Base-by-base conservation (phyloP, 1,140 invertebrate genomes). In the Camponotus floridanus region DNA sequence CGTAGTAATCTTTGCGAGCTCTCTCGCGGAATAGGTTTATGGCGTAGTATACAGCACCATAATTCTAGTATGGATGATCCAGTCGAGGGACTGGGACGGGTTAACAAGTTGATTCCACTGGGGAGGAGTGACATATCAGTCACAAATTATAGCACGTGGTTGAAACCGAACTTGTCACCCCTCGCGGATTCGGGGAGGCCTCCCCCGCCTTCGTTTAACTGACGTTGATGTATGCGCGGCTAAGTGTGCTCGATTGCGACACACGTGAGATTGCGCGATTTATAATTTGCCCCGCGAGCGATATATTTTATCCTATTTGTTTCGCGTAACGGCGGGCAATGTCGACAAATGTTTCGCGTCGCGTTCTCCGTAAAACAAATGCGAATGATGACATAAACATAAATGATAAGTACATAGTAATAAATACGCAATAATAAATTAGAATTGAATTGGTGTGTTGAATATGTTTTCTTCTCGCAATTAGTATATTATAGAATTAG, bases 141-240 rank as follows among this genome's bases (percentile, higher is more conserved):
- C 76, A 71, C 51, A 86, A 81, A 81, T 86, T 86, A 81, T 62
- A 70, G 76, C 64, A 45, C 42, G 55, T 31, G 76, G 21, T 78
- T 70, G 85, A 86, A 81, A 86, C 76, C 76, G 55, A 81, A 86
- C 76, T 86, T 81, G 85, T 81, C 85, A 81, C 42, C 42, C 76
- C 42, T 65, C 45, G 48, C 74, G 73, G n/a, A 68, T 76, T 71
- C 65, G 55, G 48, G 5, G 31, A 36, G 65, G 33, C 55, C 65
- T 70, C 57, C 36, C 21, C 33, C 55, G 45, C 78, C 15, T 59
- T 81, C 62, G 65, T 15, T 86, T 62, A 81, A 70, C 76, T 62
- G 76, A 86, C 61, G 21, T 59, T 70, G 74, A 86, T 33, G 76
- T 86, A 86, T 57, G 33, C 42, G 31, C 26, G 33, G 6, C 65